Base-by-base conservation (phyloP, 2,797 vertebrate species). In the Malurus splendens region DNA sequence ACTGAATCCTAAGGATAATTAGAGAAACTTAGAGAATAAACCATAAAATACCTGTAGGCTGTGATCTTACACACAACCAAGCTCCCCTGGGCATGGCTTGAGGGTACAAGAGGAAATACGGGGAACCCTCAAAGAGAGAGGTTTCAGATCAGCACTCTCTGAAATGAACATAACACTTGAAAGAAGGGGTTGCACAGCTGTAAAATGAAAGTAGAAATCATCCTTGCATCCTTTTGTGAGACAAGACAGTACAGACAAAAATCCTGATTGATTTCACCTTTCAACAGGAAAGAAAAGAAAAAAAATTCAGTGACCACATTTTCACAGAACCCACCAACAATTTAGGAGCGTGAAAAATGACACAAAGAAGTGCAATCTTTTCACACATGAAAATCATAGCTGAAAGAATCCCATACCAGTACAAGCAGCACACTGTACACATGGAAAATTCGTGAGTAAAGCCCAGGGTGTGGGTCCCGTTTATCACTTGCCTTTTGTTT, bases 401-500 rank as follows among this genome's bases (percentile, higher is more conserved):
- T 48, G 38, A 77, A 80, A 65, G 19, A 72, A 76, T 67, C 50
- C 27, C 62, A 25, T n/a, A n/a, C 3, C 16, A 66, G 41, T 27
- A 52, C 28, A 78, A 70, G 51, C 70, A 87, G 51, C 22, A 51
- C 57, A 55, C 25, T 60, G 59, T 24, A 50, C 1, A n/a, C 36
- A 47, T 33, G 50, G 50, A 45, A 81, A 86, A 55, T 22, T 74
- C 25, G 2, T 22, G 72, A 79, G 32, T 38, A 86, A 81, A 78
- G 28, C 55, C 36, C 1, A 59, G 44, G 27, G 52, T 56, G 33
- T 62, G 52, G 22, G 28, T 73, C 79, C 45, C 4, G 80, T 89
- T 93, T 75, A 75, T 87, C 65, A 88, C 65, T 77, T 74, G 64
- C 51, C 75, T 94, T 87, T 89, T 94, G 68, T 91, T 90, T 82